Conservation (phyloP, 1,140 invertebrate species). For the Eueides isabella region DNA sequence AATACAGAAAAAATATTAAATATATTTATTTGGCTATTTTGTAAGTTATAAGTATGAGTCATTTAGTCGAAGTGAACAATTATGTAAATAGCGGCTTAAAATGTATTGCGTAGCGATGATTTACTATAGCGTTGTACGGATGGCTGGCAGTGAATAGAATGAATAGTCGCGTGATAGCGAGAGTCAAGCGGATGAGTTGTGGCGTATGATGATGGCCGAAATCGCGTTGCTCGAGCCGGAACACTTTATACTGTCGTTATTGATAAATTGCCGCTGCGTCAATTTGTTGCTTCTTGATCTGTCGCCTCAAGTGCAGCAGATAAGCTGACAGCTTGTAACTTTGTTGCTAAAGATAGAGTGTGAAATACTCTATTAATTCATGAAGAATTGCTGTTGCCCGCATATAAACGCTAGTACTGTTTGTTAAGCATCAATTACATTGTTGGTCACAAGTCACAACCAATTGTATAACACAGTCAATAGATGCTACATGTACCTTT, state of each 20-base stretch:
- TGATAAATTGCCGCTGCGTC: constrained; percentile 72
- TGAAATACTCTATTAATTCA: not conserved
- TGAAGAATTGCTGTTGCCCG: not conserved
- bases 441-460: not conserved
- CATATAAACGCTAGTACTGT: not conserved
- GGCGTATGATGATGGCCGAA: constrained; percentile 55
- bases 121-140: constrained; percentile 21
- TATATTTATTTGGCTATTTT: not conserved
- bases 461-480: not conserved
- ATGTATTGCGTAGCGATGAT: constrained; percentile 12
- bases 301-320: constrained; percentile 51
- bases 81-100: constrained; percentile 9
- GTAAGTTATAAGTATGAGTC: not conserved
- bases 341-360: constrained; percentile 42
- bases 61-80: not conserved
- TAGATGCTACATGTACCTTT: too few relatives aligned
- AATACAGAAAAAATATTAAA: not conserved
- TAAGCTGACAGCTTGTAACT: constrained; percentile 43
- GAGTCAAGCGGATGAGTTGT: constrained; percentile 39
- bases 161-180: constrained; percentile 34
- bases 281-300: constrained; percentile 56
- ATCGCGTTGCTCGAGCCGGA: constrained; percentile 63
- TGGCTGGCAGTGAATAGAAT: constrained; percentile 20
- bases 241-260: constrained; percentile 75
- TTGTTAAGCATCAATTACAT: not conserved